A percentile compares a stretch with the other conserved stretches of the same genome.
phyloP scores from a whole-genome alignment of 2,113 vertebrate species.

The Clinocottus analis region DNA sequence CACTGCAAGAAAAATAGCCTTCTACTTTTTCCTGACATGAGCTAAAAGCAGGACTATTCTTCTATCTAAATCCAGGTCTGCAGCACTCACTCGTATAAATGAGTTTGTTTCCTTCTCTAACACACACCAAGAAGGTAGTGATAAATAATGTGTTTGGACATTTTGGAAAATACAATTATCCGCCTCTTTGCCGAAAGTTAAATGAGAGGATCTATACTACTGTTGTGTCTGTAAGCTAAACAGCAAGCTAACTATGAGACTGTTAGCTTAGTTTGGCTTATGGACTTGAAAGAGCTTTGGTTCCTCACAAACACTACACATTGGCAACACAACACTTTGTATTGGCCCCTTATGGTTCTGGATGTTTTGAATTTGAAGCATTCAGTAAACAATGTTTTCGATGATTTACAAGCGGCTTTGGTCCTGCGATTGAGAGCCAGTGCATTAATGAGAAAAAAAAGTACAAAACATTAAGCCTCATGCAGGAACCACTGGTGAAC shows the following conservation, averaged over 20 bases:
- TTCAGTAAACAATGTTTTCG: background rate
- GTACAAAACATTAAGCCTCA: no score
- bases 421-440: background rate
- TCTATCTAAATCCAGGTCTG: constrained; percentile 17
- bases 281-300: background rate
- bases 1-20: constrained; percentile 29
- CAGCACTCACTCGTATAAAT: background rate
- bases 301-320: background rate
- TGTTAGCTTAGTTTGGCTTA: background rate
- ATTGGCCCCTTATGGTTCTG: no score
- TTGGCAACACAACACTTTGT: no score
- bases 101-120: background rate
- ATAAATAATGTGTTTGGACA: background rate
- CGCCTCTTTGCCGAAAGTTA: background rate
- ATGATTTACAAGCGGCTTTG: background rate
- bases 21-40: constrained; percentile 3
- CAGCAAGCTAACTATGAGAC: background rate
- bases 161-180: background rate
- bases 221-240: background rate
- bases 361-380: background rate
- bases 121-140: background rate
- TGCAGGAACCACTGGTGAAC: no score
- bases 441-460: no score
- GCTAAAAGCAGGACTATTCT: background rate
- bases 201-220: background rate